Evolutionary conservation across 2,888 invertebrate species (phyloP), one percentile per base, ranked within the genome.

Genomic region (Thymelicus sylvestris): DNA sequence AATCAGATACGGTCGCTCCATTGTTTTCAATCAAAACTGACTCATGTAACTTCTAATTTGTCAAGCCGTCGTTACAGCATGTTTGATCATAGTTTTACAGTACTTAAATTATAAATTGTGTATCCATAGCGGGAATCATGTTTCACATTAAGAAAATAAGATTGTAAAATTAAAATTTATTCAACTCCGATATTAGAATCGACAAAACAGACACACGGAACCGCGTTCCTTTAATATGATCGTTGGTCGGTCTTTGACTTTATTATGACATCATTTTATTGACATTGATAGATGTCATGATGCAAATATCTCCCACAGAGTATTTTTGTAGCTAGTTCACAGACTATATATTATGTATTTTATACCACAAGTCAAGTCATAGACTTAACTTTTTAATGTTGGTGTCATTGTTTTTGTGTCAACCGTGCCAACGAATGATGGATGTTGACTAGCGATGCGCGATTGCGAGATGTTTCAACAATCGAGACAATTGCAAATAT

Each of bases 11-110:
- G 75, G 80, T 72, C 78, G 82, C 72, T 81, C 85, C 91, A 91
- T 91, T 90, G 88, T 90, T 81, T 82, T 79, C 79, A 77, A 75
- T 78, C 76, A 70, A 66, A 74, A 79, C 80, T 86, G 88, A 88
- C 73, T 77, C 78, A 81, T 75, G 74, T 74, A 72, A 72, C 73
- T 52, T 47, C 38, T 55, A 31, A 59, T 59, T 63, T 44, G 52
- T 19, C 52, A 57, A 55, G 10, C 59, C 47, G 19, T 15, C 19
- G n/a, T 15, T 24, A 39, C 15, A 50, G 60, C 67, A 67, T 67
- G 47, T 38, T 67, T 60, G 50, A 31, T 50, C 13, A 50, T 52
- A 19, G 24, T 24, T 19, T 41, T 50, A 15, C 2, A 8, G 5
- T 41, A n/a, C 39, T 13, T 44, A 39, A 41, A 67, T 41, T 19